Evolutionary conservation across 2,113 vertebrate species (phyloP).

Genomic region (Neotragus pygmaeus): DNA sequence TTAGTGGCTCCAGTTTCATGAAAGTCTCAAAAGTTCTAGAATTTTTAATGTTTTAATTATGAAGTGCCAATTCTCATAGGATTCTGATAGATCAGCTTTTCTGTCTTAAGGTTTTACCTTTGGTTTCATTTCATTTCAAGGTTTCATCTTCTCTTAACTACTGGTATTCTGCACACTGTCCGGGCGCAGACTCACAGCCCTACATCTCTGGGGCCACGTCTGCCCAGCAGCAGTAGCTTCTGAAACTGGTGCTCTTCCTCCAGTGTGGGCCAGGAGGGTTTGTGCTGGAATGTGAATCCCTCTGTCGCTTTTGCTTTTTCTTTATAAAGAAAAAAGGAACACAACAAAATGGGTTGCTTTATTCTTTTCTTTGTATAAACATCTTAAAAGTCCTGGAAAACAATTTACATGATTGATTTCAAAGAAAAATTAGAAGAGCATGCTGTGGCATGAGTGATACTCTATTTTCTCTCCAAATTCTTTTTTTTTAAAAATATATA

Average conservation of each 20-base stretch:
- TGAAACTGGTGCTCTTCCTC: conserved; percentile 73
- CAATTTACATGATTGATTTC: not conserved
- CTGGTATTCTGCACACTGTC: not conserved
- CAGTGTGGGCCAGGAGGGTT: conserved; percentile 40
- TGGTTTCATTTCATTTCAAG: not conserved
- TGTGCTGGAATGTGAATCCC: not conserved
- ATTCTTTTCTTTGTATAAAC: conserved; percentile 17
- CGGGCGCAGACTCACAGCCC: not conserved
- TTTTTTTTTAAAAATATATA: not conserved
- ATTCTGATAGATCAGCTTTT: not conserved
- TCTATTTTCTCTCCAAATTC: conserved; percentile 20
- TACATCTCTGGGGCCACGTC: not conserved
- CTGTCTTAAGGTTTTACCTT: conserved; percentile 19
- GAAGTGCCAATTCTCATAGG: conserved; percentile 8
- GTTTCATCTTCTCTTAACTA: not conserved
- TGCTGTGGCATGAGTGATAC: not conserved
- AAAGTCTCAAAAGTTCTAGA: not conserved
- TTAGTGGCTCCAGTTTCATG: conserved; percentile 65
- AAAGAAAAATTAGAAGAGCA: not conserved
- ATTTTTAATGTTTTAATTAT: not conserved
- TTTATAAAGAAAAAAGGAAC: not conserved
- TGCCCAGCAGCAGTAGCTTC: not conserved
- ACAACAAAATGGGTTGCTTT: conserved; percentile 20
- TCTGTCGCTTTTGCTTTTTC: conserved; percentile 51
- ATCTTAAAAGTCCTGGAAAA: conserved; percentile 74